Evolutionary conservation across 2,888 invertebrate genomes (phyloP).

Genomic region (Philaethria dido): DNA sequence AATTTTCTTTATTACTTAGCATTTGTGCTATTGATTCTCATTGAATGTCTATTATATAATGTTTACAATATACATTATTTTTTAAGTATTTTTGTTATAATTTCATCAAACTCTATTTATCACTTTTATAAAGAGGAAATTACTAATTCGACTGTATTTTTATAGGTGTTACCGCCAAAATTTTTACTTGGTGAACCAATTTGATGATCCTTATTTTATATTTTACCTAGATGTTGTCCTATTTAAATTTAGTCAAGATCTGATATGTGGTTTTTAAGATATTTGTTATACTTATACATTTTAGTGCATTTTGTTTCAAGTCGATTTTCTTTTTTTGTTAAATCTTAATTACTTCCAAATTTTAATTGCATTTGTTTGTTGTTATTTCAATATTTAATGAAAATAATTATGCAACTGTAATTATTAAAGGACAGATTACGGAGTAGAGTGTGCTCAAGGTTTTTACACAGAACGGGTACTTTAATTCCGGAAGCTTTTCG

Average conservation of each 20-base stretch:
- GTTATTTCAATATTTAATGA: not conserved
- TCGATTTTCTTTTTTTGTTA: too few species aligned
- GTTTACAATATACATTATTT: not conserved
- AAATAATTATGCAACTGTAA: not conserved
- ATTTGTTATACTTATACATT: too few species aligned
- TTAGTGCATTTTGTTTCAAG: too few species aligned
- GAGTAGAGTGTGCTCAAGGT: conserved; percentile 10
- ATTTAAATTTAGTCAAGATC: too few species aligned
- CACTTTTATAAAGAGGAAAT: too few species aligned
- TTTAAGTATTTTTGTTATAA: not conserved
- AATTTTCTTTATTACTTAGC: not conserved
- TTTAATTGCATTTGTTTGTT: not conserved
- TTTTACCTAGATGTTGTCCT: too few species aligned
- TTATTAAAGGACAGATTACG: conserved; percentile 22
- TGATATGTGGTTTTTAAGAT: too few species aligned
- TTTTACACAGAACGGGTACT: conserved; percentile 1
- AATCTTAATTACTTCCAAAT: too few species aligned
- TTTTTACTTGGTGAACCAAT: too few species aligned
- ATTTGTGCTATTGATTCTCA: not conserved
- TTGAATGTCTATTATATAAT: not conserved
- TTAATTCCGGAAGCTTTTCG: conserved; percentile 28
- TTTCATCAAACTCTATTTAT: not conserved
- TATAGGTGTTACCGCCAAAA: too few species aligned
- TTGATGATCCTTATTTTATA: too few species aligned
- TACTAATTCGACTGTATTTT: too few species aligned